Evolutionary conservation across 2,113 vertebrate species (phyloP).

Genomic region (Elephas maximus): DNA sequence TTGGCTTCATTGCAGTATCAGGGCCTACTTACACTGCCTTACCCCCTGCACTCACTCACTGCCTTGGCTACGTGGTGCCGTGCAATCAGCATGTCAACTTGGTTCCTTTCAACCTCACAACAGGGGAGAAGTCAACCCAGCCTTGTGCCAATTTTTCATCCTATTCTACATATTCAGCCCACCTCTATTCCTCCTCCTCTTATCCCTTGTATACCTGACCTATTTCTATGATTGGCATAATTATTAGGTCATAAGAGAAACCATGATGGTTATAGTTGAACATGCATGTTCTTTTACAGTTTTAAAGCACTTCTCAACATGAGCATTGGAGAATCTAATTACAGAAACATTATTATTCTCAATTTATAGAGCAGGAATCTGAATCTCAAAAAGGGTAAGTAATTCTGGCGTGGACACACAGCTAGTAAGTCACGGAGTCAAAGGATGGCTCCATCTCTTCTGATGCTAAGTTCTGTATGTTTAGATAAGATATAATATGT

Average conservation of each 20-base stretch:
- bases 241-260: not conserved
- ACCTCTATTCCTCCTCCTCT: not conserved
- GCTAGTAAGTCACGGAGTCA: not conserved
- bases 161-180: not conserved
- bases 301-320: slow-evolving; percentile 5
- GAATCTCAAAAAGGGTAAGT: not conserved
- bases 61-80: not conserved
- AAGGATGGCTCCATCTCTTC: not conserved
- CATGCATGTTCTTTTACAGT: not conserved
- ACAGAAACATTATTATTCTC: not conserved
- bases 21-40: not conserved
- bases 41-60: not conserved
- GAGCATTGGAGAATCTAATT: not conserved
- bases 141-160: not conserved
- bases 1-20: not conserved
- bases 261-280: not conserved
- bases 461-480: not conserved
- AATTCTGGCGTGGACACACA: not conserved
- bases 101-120: not conserved
- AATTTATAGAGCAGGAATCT: not conserved
- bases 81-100: not conserved
- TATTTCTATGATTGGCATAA: not conserved
- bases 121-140: not conserved
- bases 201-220: not conserved
- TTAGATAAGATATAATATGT: not conserved